A percentile compares a stretch with the other conserved stretches of the same genome.
These are phyloP conservation scores for Cyprinodon brontotheroides DNA, from an alignment of 2,113 vertebrate genomes.

Conservation along the genomic window DNA sequence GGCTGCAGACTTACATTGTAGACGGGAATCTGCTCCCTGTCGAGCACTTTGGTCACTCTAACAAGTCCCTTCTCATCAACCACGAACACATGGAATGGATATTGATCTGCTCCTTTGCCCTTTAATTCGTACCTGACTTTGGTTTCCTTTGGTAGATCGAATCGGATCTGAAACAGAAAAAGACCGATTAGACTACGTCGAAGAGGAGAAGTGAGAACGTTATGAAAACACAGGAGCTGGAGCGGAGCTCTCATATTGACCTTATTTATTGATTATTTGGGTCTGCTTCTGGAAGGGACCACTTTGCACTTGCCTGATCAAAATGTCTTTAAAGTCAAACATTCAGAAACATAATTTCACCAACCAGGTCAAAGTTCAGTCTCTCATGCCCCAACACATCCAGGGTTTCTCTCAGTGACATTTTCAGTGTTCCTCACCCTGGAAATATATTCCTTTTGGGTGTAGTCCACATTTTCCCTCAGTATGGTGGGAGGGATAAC, in stretches of 20 bases:
- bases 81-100: constrained; percentile 84
- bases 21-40: constrained; percentile 77
- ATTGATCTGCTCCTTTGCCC: constrained; percentile 80
- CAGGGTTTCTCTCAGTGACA: not conserved
- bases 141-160: constrained; percentile 73
- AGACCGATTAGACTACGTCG: not conserved
- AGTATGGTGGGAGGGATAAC: constrained; percentile 75
- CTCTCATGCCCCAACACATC: not conserved
- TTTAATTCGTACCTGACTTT: constrained; percentile 81
- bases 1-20: constrained; percentile 68
- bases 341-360: not conserved
- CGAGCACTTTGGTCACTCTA: constrained; percentile 83
- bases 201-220: not conserved
- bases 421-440: constrained; percentile 69
- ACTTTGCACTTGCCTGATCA: not conserved
- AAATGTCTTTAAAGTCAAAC: not conserved
- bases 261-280: not conserved
- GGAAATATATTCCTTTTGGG: constrained; percentile 74
- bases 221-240: not conserved
- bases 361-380: not conserved
- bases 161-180: constrained; percentile 84
- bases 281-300: not conserved
- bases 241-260: not conserved
- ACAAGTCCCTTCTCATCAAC: constrained; percentile 85
- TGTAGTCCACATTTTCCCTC: constrained; percentile 83